Base-by-base conservation (phyloP, 2,888 invertebrate species). In the Tupiocoris notatus region DNA sequence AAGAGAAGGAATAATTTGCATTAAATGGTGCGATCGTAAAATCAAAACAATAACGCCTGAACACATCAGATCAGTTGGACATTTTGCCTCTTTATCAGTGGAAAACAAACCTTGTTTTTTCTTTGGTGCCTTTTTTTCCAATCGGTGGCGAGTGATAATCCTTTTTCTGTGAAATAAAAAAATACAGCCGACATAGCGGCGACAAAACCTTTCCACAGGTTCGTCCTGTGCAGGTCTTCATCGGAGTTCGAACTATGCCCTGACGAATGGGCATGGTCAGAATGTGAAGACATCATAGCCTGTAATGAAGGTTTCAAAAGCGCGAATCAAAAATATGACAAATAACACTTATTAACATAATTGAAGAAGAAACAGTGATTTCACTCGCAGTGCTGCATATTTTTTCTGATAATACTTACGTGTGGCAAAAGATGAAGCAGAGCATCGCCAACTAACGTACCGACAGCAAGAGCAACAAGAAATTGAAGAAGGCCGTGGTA, bases 401-500 rank as follows among this genome's bases (percentile, higher is more conserved):
- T n/a, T n/a, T n/a, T n/a, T n/a, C n/a, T n/a, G n/a, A n/a, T n/a
- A 39, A 2, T 63, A 79, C 81, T 89, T 77, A 94, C 94, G 83
- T 95, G 95, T 20, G 97, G 97, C 83, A 97, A 86, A 24, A 97
- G 88, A 87, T 97, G 97, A 77, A 97, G 85, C 62, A 97, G 85
- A 0, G 96, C 96, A 85, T 97, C 97, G 0, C 96, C 96, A 63
- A 93, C 91, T 77, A 96, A 86, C 0, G 95, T 94, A 0, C 96
- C 97, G 39, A 97, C 93, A 17, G 97, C 97, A 80, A 97, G 86
- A 0, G 96, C 95, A 1, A 97, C 95, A 78, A 97, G 86, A 84
- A 95, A 96, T 84, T 96, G 96, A 71, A 96, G 86, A 39, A 96
- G 85, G 80, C 94, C 92, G 82, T 96, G 92, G 83, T 96, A 97